Conservation (phyloP, 2,113 vertebrate genomes). For the Rutilus rutilus region DNA sequence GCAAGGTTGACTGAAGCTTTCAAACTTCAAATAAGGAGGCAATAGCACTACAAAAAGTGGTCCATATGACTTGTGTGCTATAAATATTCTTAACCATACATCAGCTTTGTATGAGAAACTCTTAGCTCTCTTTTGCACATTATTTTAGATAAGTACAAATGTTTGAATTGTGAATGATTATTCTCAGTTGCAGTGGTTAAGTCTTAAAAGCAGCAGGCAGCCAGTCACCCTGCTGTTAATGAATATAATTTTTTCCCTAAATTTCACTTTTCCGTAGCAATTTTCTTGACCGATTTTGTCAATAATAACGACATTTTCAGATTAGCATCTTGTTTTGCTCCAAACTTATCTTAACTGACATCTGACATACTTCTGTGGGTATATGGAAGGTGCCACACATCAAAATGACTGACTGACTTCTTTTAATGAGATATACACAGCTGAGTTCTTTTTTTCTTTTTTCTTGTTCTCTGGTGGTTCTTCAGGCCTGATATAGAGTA, state of each 20-base stretch:
- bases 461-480: constrained; percentile 15
- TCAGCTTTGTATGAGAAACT: not conserved
- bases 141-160: not conserved
- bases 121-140: not conserved
- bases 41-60: not conserved
- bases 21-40: not conserved
- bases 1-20: not conserved
- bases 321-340: not conserved
- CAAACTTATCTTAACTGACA: constrained; percentile 14
- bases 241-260: not conserved
- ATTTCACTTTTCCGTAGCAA: not conserved
- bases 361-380: not conserved
- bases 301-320: not conserved
- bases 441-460: not conserved
- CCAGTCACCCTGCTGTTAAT: not conserved
- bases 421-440: constrained; percentile 19
- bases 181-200: not conserved
- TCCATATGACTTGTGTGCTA: not conserved
- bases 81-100: not conserved
- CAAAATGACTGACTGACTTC: constrained; percentile 35
- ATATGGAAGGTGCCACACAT: not conserved
- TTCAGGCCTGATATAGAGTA: constrained; percentile 19
- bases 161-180: not conserved
- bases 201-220: not conserved
- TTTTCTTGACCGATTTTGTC: constrained; percentile 2